Evolutionary conservation across 2,113 vertebrate genomes (phyloP).

Genomic region (Microtus richardsoni): DNA sequence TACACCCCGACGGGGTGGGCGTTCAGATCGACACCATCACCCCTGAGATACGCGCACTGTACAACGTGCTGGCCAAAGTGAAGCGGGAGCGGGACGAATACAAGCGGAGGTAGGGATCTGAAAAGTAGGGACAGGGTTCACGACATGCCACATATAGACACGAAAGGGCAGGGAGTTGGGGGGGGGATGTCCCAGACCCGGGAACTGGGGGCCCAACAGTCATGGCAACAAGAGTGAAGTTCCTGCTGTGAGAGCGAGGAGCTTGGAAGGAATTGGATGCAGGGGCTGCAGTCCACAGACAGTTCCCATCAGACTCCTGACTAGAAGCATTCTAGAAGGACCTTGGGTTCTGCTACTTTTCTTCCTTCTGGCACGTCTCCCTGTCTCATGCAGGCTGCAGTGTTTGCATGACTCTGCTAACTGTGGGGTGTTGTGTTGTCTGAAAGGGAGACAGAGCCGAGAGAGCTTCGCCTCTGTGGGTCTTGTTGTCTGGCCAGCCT

Average conservation of each 20-base stretch:
- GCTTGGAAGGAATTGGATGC: neutral
- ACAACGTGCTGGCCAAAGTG: conserved; percentile 98
- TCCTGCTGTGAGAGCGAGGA: neutral
- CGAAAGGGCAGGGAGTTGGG: neutral
- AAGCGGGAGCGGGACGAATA: conserved; percentile 97
- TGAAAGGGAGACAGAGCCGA: neutral
- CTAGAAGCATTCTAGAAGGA: neutral
- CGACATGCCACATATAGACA: neutral
- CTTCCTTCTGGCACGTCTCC: neutral
- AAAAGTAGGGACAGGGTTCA: neutral
- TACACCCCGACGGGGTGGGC: conserved; percentile 96
- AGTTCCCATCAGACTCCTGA: neutral
- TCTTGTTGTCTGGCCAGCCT: neutral
- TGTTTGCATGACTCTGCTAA: neutral
- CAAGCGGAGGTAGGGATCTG: conserved; percentile 93
- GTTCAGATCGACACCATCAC: conserved; percentile 99
- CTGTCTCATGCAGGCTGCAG: neutral
- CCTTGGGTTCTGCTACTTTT: neutral
- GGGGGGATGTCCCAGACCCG: neutral
- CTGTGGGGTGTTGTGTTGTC: neutral
- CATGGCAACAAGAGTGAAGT: neutral
- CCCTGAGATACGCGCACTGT: conserved; percentile 97
- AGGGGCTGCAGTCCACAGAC: neutral
- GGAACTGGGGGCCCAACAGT: neutral
- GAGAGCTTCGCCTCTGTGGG: neutral